phyloP scores from a whole-genome alignment of 2,888 invertebrate species.

The Leucania comma region DNA sequence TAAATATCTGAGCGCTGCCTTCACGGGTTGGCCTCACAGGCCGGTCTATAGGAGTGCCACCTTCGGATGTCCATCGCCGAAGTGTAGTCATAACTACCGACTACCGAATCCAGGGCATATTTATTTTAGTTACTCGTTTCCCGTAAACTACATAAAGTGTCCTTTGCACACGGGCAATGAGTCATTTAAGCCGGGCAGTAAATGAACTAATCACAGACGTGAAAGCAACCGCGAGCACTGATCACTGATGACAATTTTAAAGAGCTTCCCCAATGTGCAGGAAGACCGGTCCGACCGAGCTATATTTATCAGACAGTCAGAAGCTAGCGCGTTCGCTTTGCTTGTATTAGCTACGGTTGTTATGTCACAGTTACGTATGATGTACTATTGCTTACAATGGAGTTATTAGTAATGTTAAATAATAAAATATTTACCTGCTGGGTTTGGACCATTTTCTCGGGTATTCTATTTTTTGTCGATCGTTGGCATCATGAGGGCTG shows the following conservation, averaged over 20 bases:
- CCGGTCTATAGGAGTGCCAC: slow-evolving; percentile 91
- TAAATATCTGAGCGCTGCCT: slow-evolving; percentile 93
- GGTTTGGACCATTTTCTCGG: slow-evolving; percentile 87
- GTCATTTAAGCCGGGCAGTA: slow-evolving; percentile 82
- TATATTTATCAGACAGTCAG: slow-evolving; percentile 88
- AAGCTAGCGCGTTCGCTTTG: slow-evolving; percentile 88
- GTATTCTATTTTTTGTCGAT: slow-evolving; percentile 75
- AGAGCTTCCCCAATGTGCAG: slow-evolving; percentile 88
- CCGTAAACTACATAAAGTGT: slow-evolving; percentile 69
- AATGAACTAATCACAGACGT: slow-evolving; percentile 87
- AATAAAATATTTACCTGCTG: slow-evolving; percentile 82
- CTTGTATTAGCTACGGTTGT: slow-evolving; percentile 82
- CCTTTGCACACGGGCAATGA: slow-evolving; percentile 74
- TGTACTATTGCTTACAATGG: slow-evolving; percentile 59
- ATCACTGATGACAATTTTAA: slow-evolving; percentile 89
- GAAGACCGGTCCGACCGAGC: slow-evolving; percentile 84
- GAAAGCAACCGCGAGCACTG: slow-evolving; percentile 89
- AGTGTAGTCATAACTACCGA: slow-evolving; percentile 86
- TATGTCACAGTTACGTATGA: slow-evolving; percentile 84
- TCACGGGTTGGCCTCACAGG: slow-evolving; percentile 93
- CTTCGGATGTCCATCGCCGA: slow-evolving; percentile 93
- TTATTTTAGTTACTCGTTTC: slow-evolving; percentile 72
- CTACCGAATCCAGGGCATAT: slow-evolving; percentile 78
- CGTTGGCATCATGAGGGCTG: slow-evolving; percentile 78
- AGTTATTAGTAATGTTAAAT: slow-evolving; percentile 58